Conservation (phyloP, 2,113 vertebrate genomes). For the Nothobranchius furzeri region DNA sequence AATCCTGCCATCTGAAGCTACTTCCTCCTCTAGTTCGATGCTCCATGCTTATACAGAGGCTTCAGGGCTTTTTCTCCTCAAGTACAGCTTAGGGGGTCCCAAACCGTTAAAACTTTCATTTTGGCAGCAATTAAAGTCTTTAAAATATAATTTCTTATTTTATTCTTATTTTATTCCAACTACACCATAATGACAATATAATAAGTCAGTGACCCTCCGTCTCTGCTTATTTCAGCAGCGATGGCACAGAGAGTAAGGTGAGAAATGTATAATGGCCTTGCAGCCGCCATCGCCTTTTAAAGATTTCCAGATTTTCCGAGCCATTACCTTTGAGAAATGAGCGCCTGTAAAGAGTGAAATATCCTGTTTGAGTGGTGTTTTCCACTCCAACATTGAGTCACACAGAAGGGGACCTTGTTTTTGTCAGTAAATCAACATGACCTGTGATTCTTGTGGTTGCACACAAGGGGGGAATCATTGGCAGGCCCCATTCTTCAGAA, state of each 20-base stretch:
- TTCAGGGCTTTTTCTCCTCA: too few relatives aligned
- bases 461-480: constrained; percentile 48
- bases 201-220: constrained; percentile 46
- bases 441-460: constrained; percentile 43
- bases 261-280: constrained; percentile 63
- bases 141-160: constrained; percentile 24
- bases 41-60: too few relatives aligned
- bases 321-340: constrained; percentile 78
- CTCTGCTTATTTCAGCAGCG: constrained; percentile 45
- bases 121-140: constrained; percentile 31
- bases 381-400: constrained; percentile 53
- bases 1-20: too few relatives aligned
- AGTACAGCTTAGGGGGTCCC: too few relatives aligned
- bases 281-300: constrained; percentile 74
- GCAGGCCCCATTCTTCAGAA: constrained; percentile 57
- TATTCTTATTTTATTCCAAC: constrained; percentile 11
- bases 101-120: constrained; percentile 8
- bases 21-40: too few relatives aligned
- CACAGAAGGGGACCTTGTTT: constrained; percentile 62
- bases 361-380: constrained; percentile 62
- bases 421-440: constrained; percentile 72
- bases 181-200: constrained; percentile 33
- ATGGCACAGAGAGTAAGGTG: constrained; percentile 45
- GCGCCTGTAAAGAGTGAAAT: constrained; percentile 60
- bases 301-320: constrained; percentile 77